phyloP scores from a whole-genome alignment of 2,113 vertebrate species.

The Trichechus manatus region DNA sequence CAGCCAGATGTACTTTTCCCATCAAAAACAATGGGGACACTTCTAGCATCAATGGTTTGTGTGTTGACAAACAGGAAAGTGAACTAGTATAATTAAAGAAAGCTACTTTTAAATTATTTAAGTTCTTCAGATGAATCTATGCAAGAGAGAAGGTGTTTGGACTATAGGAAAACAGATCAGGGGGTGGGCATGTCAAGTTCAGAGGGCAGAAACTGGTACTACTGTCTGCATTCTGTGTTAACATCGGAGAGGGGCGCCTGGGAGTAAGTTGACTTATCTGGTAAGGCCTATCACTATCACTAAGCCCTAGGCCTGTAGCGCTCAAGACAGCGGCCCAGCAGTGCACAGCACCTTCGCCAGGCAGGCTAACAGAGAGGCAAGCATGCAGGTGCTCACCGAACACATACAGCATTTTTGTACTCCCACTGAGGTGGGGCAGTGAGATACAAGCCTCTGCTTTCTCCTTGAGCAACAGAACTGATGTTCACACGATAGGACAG shows the following conservation, averaged over 20 bases:
- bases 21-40: background rate
- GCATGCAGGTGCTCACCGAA: accelerated
- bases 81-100: background rate
- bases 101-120: background rate
- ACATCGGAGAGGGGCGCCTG: background rate
- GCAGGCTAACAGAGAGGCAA: background rate
- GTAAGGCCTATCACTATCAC: background rate
- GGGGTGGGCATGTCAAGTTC: background rate
- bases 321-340: background rate
- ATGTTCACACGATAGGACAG: slow-evolving; percentile 53
- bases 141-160: background rate
- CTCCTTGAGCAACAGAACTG: background rate
- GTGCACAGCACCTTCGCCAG: background rate
- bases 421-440: background rate
- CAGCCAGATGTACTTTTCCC: background rate
- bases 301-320: background rate
- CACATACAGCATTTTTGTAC: background rate
- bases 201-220: background rate
- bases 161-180: background rate
- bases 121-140: background rate
- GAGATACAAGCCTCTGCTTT: background rate
- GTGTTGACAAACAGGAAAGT: background rate
- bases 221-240: accelerated
- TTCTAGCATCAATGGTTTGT: no score
- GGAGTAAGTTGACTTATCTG: background rate